Evolutionary conservation across 2,797 vertebrate species (phyloP), one percentile per base, ranked within the genome.

Genomic region (Cichlasoma orientale): DNA sequence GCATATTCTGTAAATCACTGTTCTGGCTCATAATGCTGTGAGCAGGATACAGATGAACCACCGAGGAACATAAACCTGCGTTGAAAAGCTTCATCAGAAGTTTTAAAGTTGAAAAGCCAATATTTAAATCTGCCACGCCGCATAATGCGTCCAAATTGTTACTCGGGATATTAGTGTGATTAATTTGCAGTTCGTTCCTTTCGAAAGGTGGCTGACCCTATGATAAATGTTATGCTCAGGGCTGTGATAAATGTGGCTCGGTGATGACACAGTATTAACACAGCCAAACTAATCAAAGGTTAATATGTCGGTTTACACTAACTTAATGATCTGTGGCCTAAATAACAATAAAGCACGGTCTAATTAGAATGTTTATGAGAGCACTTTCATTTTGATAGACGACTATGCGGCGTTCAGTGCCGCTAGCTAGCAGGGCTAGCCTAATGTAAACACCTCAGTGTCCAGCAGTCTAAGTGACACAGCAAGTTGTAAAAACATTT

Each of bases 401-500:
- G 88, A 91, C 86, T 79, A 25, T 50, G 59, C 5, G 0, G 82
- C 44, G 82, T 78, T 90, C 87, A 86, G 80, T 63, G 90, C 88
- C 75, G 63, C 90, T 77, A 91, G 87, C 91, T 92, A 90, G 83
- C 88, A 79, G 68, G 69, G 76, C 66, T 73, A 81, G 77, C 80
- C 82, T 89, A 90, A 92, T 92, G 91, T 94, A 95, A 95, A 95
- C 93, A 95, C 72, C 88, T 78, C 84, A 59, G 78, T 85, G 93
- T 92, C 87, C 84, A 78, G 86, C 53, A 87, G 93, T 94, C 94
- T 90, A 94, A 90, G 92, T 92, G 95, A 94, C 90, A 86, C 90
- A 91, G 91, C 85, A 87, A 92, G 93, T 93, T 94, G 95, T 95
- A 81, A 94, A 84, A 90, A 94, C 91, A 95, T 95, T 96, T 96